Evolutionary conservation across 2,797 vertebrate species (phyloP).

Genomic region (Acridotheres tristis): DNA sequence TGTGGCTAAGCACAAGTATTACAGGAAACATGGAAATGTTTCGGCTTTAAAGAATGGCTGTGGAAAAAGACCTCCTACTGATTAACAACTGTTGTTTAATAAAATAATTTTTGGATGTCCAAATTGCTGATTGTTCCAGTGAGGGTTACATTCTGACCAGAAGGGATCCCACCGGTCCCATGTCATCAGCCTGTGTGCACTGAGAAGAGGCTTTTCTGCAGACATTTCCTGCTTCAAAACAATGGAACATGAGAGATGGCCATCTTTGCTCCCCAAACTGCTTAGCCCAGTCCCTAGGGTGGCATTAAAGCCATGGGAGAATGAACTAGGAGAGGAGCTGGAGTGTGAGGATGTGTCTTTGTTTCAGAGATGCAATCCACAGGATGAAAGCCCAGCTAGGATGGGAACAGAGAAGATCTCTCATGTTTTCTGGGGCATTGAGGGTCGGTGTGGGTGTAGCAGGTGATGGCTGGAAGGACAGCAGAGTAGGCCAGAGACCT

Average conservation of each 20-base stretch:
- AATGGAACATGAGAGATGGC: constrained; percentile 26
- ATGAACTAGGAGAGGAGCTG: background rate
- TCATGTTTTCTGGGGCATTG: background rate
- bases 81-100: constrained; percentile 59
- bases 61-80: constrained; percentile 60
- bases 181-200: constrained; percentile 1
- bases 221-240: constrained; percentile 21
- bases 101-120: constrained; percentile 45
- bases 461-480: background rate
- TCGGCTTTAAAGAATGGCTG: constrained; percentile 40
- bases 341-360: background rate
- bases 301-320: background rate
- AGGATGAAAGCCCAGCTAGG: background rate
- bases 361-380: background rate
- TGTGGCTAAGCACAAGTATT: constrained; percentile 63
- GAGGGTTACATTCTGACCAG: constrained; percentile 51
- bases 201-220: constrained; percentile 45
- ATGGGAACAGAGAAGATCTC: background rate
- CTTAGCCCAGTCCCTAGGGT: background rate
- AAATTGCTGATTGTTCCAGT: constrained; percentile 60
- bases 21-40: constrained; percentile 61
- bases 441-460: background rate
- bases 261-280: background rate
- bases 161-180: constrained; percentile 29
- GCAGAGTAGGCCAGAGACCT: background rate